phyloP scores from a whole-genome alignment of 2,797 vertebrate species.

The Fistularia tabacaria region DNA sequence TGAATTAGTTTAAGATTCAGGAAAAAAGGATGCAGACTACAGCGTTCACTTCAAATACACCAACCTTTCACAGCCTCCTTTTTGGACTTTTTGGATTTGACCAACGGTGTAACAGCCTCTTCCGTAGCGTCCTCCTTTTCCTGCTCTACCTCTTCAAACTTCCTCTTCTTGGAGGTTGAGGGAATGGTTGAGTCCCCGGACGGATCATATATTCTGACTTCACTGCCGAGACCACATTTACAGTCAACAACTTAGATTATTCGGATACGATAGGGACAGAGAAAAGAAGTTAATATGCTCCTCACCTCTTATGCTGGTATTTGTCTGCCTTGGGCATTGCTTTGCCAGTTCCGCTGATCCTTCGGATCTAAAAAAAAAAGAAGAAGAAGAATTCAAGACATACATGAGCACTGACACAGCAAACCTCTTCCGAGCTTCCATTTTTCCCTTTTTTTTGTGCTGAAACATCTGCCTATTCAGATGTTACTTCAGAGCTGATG shows the following conservation, averaged over 20 bases:
- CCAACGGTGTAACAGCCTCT: constrained; percentile 46
- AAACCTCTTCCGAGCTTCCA: too few species aligned
- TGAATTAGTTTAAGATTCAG: neutral
- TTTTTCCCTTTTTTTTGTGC: too few species aligned
- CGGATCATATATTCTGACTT: constrained; percentile 89
- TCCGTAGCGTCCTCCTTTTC: constrained; percentile 61
- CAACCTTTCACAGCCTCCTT: constrained; percentile 70
- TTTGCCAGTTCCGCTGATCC: constrained; percentile 95
- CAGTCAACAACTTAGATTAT: neutral
- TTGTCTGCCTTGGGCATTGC: constrained; percentile 90
- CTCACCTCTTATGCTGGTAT: constrained; percentile 94
- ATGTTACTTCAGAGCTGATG: too few species aligned
- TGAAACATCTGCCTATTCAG: too few species aligned
- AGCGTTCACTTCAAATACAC: constrained; percentile 17
- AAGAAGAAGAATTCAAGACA: neutral
- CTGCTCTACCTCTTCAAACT: constrained; percentile 81
- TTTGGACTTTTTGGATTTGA: constrained; percentile 89
- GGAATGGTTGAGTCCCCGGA: constrained; percentile 92
- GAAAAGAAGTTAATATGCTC: too few species aligned
- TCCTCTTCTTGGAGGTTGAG: constrained; percentile 89
- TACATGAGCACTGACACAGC: neutral
- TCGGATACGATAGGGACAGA: too few species aligned
- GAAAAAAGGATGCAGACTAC: neutral
- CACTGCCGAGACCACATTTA: constrained; percentile 68
- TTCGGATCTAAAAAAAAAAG: constrained; percentile 78